Conservation (phyloP, 2,797 vertebrate genomes). For the Bufotes viridis region DNA sequence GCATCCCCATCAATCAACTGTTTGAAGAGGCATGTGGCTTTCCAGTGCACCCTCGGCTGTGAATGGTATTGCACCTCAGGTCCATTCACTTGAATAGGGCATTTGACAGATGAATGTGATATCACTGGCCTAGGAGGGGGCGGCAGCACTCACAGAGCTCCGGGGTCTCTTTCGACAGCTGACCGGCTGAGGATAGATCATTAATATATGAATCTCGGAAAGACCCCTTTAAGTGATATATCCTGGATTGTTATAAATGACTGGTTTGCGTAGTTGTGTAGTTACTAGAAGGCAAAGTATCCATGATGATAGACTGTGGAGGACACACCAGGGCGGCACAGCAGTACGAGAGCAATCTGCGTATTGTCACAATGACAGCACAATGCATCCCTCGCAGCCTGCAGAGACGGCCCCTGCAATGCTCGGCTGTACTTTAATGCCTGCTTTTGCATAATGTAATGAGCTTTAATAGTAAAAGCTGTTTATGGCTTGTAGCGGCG, state of each 20-base stretch:
- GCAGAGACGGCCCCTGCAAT: background rate
- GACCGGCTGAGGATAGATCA: too few species aligned
- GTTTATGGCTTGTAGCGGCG: constrained; percentile 7
- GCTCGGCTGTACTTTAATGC: constrained; percentile 17
- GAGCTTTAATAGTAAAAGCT: constrained; percentile 36
- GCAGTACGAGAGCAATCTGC: background rate
- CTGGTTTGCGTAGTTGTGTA: constrained; percentile 4
- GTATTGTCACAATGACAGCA: background rate
- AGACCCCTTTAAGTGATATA: too few species aligned
- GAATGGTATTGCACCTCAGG: too few species aligned
- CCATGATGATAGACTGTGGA: background rate
- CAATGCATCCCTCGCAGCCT: background rate
- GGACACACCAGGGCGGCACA: background rate
- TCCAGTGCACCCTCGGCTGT: too few species aligned
- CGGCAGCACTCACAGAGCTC: too few species aligned
- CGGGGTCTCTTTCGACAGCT: too few species aligned
- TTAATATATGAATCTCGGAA: too few species aligned
- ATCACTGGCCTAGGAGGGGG: too few species aligned
- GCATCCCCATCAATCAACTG: too few species aligned
- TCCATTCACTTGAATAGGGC: too few species aligned
- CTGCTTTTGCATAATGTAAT: constrained; percentile 31
- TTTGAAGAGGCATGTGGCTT: too few species aligned
- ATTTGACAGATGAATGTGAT: too few species aligned
- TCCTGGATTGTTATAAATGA: background rate
- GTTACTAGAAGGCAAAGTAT: background rate